These are phyloP conservation scores for Porites rus DNA, from an alignment of 92 coral and sea anemone genomes.

Conservation along the genomic window DNA sequence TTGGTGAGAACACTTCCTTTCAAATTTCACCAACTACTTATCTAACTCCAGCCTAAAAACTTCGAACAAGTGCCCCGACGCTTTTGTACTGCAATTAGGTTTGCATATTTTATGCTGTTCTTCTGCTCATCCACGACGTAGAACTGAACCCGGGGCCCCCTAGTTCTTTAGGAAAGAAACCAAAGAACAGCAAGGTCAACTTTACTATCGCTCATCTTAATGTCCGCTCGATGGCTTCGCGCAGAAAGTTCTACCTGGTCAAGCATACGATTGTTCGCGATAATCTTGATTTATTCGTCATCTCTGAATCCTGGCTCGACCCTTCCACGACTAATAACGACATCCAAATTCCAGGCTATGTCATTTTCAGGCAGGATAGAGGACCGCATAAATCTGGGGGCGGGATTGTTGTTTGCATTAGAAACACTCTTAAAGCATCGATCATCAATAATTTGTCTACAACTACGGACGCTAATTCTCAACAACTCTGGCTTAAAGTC, in stretches of 20 bases:
- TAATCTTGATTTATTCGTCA: constrained; percentile 47
- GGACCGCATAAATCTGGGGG: constrained; percentile 60
- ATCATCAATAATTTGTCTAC: constrained; percentile 29
- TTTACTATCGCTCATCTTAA: background rate
- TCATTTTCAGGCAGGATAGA: constrained; percentile 64
- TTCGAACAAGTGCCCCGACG: constrained; percentile 20
- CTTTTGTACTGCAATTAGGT: constrained; percentile 11
- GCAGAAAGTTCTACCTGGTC: constrained; percentile 38
- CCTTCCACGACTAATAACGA: constrained; percentile 52
- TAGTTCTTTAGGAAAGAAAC: background rate
- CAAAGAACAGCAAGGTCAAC: no score
- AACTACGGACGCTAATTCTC: constrained; percentile 28
- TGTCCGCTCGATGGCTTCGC: constrained; percentile 60
- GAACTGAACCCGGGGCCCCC: constrained; percentile 19
- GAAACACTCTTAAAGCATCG: constrained; percentile 44
- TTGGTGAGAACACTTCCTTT: no score
- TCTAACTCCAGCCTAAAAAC: no score
- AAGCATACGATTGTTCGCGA: background rate
- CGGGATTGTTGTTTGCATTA: constrained; percentile 55
- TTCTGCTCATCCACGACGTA: constrained; percentile 2
- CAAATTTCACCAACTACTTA: no score
- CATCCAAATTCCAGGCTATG: constrained; percentile 59
- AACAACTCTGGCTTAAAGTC: no score
- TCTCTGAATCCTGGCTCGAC: constrained; percentile 65
- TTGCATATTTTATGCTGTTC: constrained; percentile 28